These are phyloP conservation scores for Formica selysi DNA, from an alignment of 1,140 invertebrate genomes.

Conservation along the genomic window DNA sequence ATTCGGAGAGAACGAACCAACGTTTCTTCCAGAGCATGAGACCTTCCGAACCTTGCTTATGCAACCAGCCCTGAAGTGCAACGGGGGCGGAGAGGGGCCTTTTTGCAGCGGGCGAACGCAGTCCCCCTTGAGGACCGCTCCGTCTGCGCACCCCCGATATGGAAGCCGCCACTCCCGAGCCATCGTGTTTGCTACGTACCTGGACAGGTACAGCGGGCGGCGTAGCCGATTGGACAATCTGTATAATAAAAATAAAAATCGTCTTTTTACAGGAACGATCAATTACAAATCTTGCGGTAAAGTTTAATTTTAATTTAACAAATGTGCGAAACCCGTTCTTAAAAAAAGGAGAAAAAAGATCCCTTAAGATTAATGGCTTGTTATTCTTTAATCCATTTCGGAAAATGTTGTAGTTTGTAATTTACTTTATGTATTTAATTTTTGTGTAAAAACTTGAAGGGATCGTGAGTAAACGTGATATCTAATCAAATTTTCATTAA, in stretches of 20 bases:
- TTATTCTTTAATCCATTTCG: slow-evolving; percentile 10
- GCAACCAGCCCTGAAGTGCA: slow-evolving; percentile 94
- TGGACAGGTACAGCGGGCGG: slow-evolving; percentile 77
- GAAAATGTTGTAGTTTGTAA: not conserved
- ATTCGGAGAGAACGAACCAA: slow-evolving; percentile 98
- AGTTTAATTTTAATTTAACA: not conserved
- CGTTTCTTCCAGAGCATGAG: slow-evolving; percentile 97
- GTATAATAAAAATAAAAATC: slow-evolving; percentile 47
- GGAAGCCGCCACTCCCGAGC: slow-evolving; percentile 85
- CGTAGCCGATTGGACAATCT: slow-evolving; percentile 81
- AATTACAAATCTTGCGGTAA: not conserved
- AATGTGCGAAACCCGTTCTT: not conserved
- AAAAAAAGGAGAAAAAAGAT: not conserved
- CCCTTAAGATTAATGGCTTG: slow-evolving; percentile 3
- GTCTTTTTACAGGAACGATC: not conserved
- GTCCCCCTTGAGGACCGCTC: slow-evolving; percentile 88
- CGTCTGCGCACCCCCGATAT: slow-evolving; percentile 89
- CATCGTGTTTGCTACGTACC: slow-evolving; percentile 81
- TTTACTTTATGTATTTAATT: not conserved
- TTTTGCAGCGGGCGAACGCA: slow-evolving; percentile 92
- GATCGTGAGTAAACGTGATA: not conserved
- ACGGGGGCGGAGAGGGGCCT: slow-evolving; percentile 93
- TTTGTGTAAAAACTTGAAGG: not conserved
- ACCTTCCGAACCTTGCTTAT: slow-evolving; percentile 96
- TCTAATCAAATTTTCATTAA: not conserved